Evolutionary conservation across 2,797 vertebrate species (phyloP).

Genomic region (Holocentrus rufus): DNA sequence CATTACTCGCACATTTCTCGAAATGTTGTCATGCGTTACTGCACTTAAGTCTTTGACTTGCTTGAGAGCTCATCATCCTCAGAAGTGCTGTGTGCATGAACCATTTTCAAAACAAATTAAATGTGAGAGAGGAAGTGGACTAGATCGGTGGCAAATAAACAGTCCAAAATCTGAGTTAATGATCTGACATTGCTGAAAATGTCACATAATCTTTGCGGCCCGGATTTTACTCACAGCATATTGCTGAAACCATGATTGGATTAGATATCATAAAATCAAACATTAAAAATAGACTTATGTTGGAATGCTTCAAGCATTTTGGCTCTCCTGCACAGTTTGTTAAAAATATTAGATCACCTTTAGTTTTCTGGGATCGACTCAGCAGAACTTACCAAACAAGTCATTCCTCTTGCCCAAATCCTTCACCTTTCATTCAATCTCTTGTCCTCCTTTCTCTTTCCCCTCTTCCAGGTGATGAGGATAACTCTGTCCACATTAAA

Average conservation of each 20-base stretch:
- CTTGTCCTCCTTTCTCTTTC: neutral
- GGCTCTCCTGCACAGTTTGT: neutral
- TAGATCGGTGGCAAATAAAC: neutral
- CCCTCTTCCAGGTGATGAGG: conserved; percentile 89
- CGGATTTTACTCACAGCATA: neutral
- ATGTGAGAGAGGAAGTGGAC: neutral
- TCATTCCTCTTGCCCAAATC: neutral
- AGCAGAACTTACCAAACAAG: no score
- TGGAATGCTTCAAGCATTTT: neutral
- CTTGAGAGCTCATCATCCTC: conserved; percentile 12
- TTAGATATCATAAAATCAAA: neutral
- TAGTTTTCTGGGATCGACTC: no score
- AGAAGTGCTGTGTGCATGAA: no score
- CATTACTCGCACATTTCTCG: neutral
- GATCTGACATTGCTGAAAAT: neutral
- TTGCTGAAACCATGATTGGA: neutral
- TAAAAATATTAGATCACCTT: neutral
- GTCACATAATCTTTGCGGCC: neutral
- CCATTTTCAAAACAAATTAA: neutral
- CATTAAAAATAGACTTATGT: neutral
- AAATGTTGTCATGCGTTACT: neutral
- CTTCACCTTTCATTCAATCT: neutral
- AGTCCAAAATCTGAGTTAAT: neutral
- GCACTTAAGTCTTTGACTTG: neutral
- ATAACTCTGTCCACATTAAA: conserved; percentile 98